phyloP scores from a whole-genome alignment of 2,113 vertebrate species.

The Corythornis madagascariensis region DNA sequence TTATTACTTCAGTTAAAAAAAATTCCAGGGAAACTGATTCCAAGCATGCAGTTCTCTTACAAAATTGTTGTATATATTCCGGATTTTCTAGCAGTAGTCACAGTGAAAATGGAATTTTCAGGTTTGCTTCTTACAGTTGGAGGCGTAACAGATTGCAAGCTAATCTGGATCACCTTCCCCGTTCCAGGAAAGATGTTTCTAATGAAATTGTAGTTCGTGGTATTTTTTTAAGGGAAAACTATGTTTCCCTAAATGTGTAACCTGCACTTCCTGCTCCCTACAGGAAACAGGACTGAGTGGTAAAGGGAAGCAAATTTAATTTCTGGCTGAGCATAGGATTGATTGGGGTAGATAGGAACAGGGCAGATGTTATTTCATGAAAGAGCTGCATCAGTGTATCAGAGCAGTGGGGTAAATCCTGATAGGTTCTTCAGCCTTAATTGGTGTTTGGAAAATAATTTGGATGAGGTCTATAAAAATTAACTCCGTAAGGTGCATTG shows the following conservation, averaged over 20 bases:
- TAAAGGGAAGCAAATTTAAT: conserved; percentile 6
- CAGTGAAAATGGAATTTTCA: neutral
- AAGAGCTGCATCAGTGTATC: rapidly evolving
- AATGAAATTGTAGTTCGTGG: conserved; percentile 9
- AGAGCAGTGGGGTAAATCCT: neutral
- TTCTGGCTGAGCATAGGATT: neutral
- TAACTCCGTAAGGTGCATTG: neutral
- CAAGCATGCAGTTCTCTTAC: neutral
- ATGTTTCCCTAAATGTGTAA: neutral
- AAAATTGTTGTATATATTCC: neutral
- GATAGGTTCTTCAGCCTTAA: rapidly evolving
- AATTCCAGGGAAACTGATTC: neutral
- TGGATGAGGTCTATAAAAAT: neutral
- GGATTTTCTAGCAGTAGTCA: neutral
- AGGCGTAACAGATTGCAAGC: neutral
- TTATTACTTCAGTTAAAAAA: neutral
- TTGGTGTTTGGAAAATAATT: neutral
- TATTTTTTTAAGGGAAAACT: neutral
- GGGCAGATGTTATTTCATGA: neutral
- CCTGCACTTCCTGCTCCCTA: conserved; percentile 4
- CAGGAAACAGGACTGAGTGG: conserved; percentile 4
- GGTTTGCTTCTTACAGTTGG: neutral
- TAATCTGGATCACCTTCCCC: conserved; percentile 1
- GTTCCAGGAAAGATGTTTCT: conserved; percentile 17
- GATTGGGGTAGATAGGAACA: neutral